Evolutionary conservation across 2,797 vertebrate species (phyloP), one percentile per base, ranked within the genome.

Genomic region (Sebastes itinus): DNA sequence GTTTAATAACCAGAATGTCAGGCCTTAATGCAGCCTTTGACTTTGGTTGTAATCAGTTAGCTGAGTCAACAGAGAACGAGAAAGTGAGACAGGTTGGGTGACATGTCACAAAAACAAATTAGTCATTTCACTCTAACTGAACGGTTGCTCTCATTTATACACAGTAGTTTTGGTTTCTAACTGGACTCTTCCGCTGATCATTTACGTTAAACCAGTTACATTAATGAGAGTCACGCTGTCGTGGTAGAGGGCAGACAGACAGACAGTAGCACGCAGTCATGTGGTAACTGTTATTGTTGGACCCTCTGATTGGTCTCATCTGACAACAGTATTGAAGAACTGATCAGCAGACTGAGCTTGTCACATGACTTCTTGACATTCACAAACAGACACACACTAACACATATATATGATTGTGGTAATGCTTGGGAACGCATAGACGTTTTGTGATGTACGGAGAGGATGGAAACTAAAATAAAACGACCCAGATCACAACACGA

Each of bases 1-100:
- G 64, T 84, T 61, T 87, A 60, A 64, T 77, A 91, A 93, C 91
- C 77, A 80, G 94, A 85, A 81, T 89, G 83, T 91, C 93, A 79
- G 35, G 35, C 35, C 35, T 38, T 38, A 38, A 38, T 38, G 35
- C 35, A 76, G 90, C 59, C 70, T 75, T 82, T 70, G 59, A 83
- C 42, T 70, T 67, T 61, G 11, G 30, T 35, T 16, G 32, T 64
- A 13, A 63, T 38, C 72, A 23, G 77, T 80, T 72, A 58, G 18
- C n/a, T 70, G 69, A 86, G 75, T 81, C 81, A 90, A 78, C 5
- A 0, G 59, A 27, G 27, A 28, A 71, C 20, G 7, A 32, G 22
- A 81, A 18, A 66, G 32, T 2, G 65, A 69, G 63, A 92, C 91
- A 78, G 88, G 93, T 91, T 89, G 63, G 69, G 80, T 84, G 77